Conservation (phyloP, 2,797 vertebrate genomes). For the Peromyscus attwateri region DNA sequence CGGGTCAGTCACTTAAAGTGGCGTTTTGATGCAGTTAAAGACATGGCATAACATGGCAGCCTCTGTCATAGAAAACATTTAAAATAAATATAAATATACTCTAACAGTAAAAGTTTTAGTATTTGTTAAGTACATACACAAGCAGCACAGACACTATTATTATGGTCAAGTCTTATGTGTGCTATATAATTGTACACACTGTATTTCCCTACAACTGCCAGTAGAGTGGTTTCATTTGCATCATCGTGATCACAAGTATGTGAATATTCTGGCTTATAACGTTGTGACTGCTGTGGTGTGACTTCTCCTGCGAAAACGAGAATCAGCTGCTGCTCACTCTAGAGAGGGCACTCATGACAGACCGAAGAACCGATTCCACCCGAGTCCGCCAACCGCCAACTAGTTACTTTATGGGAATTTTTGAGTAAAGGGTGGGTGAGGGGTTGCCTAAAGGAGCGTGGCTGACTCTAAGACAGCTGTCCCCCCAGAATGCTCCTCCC, state of each 20-base stretch:
- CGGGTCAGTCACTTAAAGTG: background rate
- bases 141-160: background rate
- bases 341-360: background rate
- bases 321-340: background rate
- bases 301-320: background rate
- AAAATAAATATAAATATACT: background rate
- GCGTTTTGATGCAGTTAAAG: background rate
- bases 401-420: background rate
- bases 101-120: background rate
- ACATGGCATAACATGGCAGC: background rate
- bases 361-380: background rate
- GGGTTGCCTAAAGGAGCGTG: background rate
- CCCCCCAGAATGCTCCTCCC: background rate
- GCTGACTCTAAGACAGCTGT: background rate
- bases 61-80: background rate
- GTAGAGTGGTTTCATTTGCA: background rate
- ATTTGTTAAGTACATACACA: background rate
- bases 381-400: background rate
- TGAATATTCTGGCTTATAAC: background rate
- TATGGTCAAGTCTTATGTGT: background rate
- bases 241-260: background rate
- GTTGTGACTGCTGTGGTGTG: background rate
- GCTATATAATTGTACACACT: background rate
- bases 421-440: background rate
- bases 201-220: background rate